phyloP scores from a whole-genome alignment of 1,140 invertebrate species.

The Calliphora vicina region DNA sequence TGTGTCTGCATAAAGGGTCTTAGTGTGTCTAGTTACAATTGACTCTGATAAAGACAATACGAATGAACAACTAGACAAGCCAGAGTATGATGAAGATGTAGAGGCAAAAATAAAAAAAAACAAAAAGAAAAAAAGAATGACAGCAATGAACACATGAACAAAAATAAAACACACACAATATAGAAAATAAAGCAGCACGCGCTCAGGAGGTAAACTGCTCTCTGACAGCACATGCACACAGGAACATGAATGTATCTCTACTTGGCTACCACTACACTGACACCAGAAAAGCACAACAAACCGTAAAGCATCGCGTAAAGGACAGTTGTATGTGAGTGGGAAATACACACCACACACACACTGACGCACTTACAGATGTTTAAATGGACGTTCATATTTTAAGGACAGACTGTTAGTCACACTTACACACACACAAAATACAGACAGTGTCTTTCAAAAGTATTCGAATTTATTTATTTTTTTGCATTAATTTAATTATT shows the following conservation, averaged over 20 bases:
- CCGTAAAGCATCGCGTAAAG: slow-evolving; percentile 56
- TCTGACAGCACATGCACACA: background rate
- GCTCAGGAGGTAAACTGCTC: background rate
- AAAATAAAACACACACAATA: too few species aligned
- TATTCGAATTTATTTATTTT: too few species aligned
- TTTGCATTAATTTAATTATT: too few species aligned
- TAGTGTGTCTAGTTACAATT: background rate
- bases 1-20: background rate
- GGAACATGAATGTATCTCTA: background rate
- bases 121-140: background rate
- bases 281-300: slow-evolving; percentile 56
- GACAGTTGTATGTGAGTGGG: background rate
- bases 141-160: background rate
- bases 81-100: background rate
- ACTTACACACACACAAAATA: background rate
- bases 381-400: background rate
- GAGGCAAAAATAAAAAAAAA: background rate
- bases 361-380: slow-evolving; percentile 40
- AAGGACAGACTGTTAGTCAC: background rate
- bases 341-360: slow-evolving; percentile 20
- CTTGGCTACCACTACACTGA: background rate
- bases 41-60: background rate
- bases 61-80: background rate
- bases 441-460: too few species aligned
- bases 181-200: background rate